phyloP scores from a whole-genome alignment of 2,113 vertebrate genomes.

The Oenanthe oenanthe region DNA sequence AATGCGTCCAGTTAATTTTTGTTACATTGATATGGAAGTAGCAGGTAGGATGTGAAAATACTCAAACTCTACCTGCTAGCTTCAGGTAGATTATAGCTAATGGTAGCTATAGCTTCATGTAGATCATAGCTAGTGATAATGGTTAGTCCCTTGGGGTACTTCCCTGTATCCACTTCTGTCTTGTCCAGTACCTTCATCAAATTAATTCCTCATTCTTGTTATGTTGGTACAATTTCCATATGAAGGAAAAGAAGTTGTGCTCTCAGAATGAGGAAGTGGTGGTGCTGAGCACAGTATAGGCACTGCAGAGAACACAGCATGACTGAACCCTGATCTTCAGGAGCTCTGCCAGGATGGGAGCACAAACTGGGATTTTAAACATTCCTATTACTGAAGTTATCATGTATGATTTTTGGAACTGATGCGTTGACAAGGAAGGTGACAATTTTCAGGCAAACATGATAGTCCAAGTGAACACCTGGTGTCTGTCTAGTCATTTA shows the following conservation, averaged over 20 bases:
- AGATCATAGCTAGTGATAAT: not conserved
- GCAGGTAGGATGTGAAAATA: not conserved
- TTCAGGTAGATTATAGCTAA: not conserved
- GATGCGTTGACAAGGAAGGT: not conserved
- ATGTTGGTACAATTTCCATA: not conserved
- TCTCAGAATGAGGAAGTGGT: not conserved
- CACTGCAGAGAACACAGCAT: not conserved
- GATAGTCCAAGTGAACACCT: not conserved
- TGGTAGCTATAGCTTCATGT: not conserved
- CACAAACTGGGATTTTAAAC: not conserved
- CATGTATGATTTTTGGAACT: not conserved
- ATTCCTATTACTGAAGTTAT: not conserved
- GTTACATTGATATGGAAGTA: not conserved
- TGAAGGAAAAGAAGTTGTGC: not conserved
- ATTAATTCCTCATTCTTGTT: not conserved
- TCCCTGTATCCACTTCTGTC: not conserved
- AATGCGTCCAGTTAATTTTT: not conserved
- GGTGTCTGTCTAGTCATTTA: not conserved
- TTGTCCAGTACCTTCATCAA: not conserved
- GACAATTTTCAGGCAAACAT: not conserved
- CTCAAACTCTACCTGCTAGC: not conserved
- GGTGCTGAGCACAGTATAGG: not conserved
- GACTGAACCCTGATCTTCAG: not conserved
- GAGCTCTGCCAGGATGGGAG: not conserved
- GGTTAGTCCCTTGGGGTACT: not conserved